Percentiles rank a stretch among this genome's conserved stretches.
These are phyloP conservation scores for Heliornis fulica DNA, from an alignment of 2,113 vertebrate species.

Conservation along the genomic window DNA sequence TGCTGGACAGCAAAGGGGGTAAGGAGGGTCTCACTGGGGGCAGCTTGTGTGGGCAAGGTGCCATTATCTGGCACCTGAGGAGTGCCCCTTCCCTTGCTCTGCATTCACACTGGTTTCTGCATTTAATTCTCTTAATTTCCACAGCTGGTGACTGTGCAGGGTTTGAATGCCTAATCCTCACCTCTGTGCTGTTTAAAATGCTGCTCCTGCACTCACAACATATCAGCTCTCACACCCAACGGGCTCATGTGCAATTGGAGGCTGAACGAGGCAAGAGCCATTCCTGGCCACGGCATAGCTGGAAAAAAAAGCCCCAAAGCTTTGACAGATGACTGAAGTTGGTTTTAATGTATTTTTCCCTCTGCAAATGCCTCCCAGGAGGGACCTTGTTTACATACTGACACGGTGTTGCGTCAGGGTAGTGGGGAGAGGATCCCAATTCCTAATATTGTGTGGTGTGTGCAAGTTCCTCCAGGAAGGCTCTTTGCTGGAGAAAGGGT, in stretches of 20 bases:
- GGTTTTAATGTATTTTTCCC: background rate
- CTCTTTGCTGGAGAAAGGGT: background rate
- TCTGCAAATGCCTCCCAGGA: background rate
- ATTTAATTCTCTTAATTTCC: background rate
- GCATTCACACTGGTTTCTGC: background rate
- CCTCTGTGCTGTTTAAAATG: background rate
- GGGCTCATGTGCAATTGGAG: background rate
- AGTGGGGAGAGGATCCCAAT: background rate
- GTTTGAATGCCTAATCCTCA: background rate
- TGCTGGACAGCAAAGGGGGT: slow-evolving; percentile 85
- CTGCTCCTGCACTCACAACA: background rate
- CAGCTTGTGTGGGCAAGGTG: rapidly evolving
- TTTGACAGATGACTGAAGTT: background rate
- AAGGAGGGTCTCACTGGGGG: background rate
- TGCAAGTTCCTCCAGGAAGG: background rate
- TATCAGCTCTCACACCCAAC: background rate
- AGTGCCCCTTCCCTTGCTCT: background rate
- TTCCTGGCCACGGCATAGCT: rapidly evolving
- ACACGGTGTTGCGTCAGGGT: background rate
- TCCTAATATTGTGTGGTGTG: background rate
- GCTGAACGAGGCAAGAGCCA: background rate
- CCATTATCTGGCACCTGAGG: background rate
- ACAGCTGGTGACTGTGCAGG: background rate
- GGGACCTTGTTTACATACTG: background rate
- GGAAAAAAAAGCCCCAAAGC: rapidly evolving